Conservation (phyloP, 2,113 vertebrate species). For the Vireo altiloquus region DNA sequence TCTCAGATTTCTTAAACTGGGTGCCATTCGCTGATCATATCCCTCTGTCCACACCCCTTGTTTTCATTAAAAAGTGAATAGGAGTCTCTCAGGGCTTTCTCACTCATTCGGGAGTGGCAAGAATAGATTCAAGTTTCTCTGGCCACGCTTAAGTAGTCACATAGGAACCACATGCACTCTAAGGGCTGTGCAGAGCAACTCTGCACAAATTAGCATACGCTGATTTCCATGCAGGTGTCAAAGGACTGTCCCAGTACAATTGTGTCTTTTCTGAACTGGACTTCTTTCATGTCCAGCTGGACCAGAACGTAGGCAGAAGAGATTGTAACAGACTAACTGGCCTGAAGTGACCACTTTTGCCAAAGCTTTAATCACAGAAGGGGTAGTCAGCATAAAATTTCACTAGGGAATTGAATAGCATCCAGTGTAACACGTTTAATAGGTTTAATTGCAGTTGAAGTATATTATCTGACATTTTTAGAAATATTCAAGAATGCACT, state of each 20-base stretch:
- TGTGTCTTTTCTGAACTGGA: not conserved
- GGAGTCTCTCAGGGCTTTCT: not conserved
- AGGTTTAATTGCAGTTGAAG: not conserved
- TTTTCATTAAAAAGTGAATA: not conserved
- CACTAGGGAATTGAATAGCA: not conserved
- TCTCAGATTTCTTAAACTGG: not conserved
- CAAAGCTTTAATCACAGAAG: not conserved
- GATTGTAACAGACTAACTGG: not conserved
- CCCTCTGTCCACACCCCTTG: not conserved
- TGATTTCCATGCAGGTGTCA: not conserved
- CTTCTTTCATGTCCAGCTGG: not conserved
- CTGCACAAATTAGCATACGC: not conserved
- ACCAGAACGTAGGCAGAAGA: not conserved
- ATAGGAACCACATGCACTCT: not conserved
- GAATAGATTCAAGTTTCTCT: not conserved
- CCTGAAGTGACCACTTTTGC: not conserved
- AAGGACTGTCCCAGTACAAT: not conserved
- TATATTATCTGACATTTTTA: not conserved
- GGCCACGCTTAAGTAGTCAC: not conserved
- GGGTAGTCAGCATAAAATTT: not conserved
- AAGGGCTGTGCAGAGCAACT: not conserved
- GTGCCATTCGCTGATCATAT: not conserved
- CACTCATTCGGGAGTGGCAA: not conserved
- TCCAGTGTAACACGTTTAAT: not conserved
- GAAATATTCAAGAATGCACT: not conserved